phyloP scores from a whole-genome alignment of 1,140 invertebrate species.

The Octopus bimaculoides region DNA sequence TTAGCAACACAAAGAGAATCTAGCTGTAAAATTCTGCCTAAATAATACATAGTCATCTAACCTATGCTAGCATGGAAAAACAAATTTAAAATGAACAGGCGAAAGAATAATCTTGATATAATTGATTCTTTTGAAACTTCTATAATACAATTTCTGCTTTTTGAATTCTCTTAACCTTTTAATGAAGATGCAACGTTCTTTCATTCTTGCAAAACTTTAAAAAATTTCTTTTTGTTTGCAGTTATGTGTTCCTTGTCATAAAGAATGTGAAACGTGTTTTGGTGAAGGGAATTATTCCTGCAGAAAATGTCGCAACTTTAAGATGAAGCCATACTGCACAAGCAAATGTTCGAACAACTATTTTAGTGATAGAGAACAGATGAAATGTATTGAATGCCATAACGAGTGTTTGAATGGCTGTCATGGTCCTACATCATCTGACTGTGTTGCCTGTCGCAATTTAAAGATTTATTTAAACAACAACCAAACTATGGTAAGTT shows the following conservation, averaged over 20 bases:
- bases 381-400: slow-evolving; percentile 36
- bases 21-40: too few species aligned
- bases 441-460: slow-evolving; percentile 83
- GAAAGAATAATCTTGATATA: too few species aligned
- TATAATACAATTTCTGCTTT: too few species aligned
- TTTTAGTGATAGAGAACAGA: slow-evolving; percentile 24
- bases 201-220: too few species aligned
- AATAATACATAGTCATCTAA: too few species aligned
- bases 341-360: slow-evolving; percentile 63
- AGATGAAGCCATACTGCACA: slow-evolving; percentile 64
- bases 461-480: slow-evolving; percentile 71
- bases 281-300: slow-evolving; percentile 60
- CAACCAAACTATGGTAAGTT: slow-evolving; percentile 41
- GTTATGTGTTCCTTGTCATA: slow-evolving; percentile 71
- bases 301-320: slow-evolving; percentile 36
- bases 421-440: slow-evolving; percentile 70
- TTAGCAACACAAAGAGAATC: too few species aligned
- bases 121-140: too few species aligned
- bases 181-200: too few species aligned
- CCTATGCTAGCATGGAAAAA: too few species aligned
- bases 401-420: slow-evolving; percentile 85
- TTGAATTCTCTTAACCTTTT: too few species aligned
- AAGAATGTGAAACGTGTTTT: slow-evolving; percentile 82
- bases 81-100: too few species aligned
- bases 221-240: slow-evolving; percentile 20